Evolutionary conservation across 2,888 invertebrate species (phyloP), one percentile per base, ranked within the genome.

Genomic region (Lacanobia oleracea): DNA sequence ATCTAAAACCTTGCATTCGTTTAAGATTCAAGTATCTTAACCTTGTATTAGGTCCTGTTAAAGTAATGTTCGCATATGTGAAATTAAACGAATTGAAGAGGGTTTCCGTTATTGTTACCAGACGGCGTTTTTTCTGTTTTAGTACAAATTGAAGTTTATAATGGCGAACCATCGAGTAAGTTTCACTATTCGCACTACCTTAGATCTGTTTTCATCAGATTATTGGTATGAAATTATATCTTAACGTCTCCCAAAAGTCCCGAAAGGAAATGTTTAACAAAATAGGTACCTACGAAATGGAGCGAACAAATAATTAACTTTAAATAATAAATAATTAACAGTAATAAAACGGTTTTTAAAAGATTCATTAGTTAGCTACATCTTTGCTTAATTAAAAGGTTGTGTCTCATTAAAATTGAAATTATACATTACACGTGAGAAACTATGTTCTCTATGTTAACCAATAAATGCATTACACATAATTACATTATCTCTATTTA

Each of bases 331-430:
- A n/a, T n/a, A n/a, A 50, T 72, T 14, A 43, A 18, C 48, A 7
- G 37, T 40, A 10, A 54, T 40, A n/a, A 62, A 48, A 48, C 40
- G 1, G 14, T 54, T 16, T 45, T 53, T 14, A 7, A n/a, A 53
- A 73, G 45, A 18, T 40, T 40, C 10, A 54, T 62, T 48, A 74
- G 48, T 56, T 33, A 64, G 21, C 21, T 50, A 74, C 14, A 48
- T n/a, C 2, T 43, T 23, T 56, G 12, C 57, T 56, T 50, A 75
- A 56, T 43, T 56, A 33, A 12, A 9, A 45, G 53, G 14, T 74
- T 54, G 37, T 21, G 48, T 75, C 33, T 23, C 23, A 54, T 45
- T 48, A 16, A 37, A 63, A 27, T 45, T 51, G 5, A n/a, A n/a
- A 5, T 40, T 33, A 43, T 37, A 40, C 2, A 6, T 33, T 33